Conservation (phyloP, 53 echinoderm and acorn worm species). For the Patiria pectinifera region DNA sequence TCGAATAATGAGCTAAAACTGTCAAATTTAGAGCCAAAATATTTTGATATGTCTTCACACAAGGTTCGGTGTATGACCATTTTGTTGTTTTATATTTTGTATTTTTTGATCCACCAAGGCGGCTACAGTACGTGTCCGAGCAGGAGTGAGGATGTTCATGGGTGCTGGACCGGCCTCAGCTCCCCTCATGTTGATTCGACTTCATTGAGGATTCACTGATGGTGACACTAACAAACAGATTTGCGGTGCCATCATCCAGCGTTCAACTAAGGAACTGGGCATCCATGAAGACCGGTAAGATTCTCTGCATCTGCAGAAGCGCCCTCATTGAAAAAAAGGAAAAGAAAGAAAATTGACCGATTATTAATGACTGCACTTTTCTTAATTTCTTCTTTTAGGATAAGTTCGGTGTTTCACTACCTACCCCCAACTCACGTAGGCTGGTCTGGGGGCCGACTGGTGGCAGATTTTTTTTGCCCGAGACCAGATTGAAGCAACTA, state of each 20-base stretch:
- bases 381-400: not conserved
- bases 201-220: not conserved
- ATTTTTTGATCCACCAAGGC: not conserved
- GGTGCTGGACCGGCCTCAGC: not conserved
- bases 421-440: not conserved
- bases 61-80: too few relatives aligned
- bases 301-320: not conserved
- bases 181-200: not conserved
- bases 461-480: not conserved
- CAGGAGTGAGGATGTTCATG: not conserved
- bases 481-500: not conserved
- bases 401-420: not conserved
- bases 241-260: not conserved
- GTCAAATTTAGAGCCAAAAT: too few relatives aligned
- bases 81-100: not conserved
- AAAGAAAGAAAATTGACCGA: not conserved
- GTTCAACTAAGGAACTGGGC: not conserved
- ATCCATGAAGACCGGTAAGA: not conserved
- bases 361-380: not conserved
- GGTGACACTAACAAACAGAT: not conserved
- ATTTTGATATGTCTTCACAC: too few relatives aligned
- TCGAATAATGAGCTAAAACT: too few relatives aligned
- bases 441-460: not conserved
- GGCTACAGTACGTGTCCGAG: not conserved
- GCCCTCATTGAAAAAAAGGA: too few relatives aligned